phyloP scores from a whole-genome alignment of 2,797 vertebrate species.

The Pangasius larnaudii region DNA sequence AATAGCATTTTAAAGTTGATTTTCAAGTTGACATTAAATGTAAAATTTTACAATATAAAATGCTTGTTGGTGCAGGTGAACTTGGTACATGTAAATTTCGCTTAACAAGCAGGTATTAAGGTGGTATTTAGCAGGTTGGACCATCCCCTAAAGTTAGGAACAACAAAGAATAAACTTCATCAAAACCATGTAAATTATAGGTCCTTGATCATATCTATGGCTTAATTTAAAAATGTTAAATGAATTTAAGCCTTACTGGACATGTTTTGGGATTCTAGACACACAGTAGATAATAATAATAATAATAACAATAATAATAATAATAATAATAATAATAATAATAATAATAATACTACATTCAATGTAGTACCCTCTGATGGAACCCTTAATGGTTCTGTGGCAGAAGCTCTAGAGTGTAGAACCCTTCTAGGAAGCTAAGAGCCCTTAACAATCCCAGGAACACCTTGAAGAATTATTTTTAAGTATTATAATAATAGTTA shows the following conservation, averaged over 20 bases:
- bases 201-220: neutral
- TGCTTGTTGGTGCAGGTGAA: neutral
- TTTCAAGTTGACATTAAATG: neutral
- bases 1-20: neutral
- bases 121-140: neutral
- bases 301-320: neutral
- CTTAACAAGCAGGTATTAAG: neutral
- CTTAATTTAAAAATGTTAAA: neutral
- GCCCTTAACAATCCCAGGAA: neutral
- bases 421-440: neutral
- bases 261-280: neutral
- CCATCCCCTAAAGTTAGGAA: neutral
- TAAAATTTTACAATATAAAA: neutral
- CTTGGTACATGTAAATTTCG: neutral
- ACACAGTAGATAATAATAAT: neutral
- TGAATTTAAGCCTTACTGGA: neutral
- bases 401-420: neutral
- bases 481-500: neutral
- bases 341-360: neutral
- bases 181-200: neutral
- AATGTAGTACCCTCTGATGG: neutral
- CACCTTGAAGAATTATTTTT: neutral
- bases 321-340: neutral
- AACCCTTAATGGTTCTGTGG: neutral
- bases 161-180: neutral